Evolutionary conservation across 1,140 invertebrate genomes (phyloP).

Genomic region (Saccostrea echinata): DNA sequence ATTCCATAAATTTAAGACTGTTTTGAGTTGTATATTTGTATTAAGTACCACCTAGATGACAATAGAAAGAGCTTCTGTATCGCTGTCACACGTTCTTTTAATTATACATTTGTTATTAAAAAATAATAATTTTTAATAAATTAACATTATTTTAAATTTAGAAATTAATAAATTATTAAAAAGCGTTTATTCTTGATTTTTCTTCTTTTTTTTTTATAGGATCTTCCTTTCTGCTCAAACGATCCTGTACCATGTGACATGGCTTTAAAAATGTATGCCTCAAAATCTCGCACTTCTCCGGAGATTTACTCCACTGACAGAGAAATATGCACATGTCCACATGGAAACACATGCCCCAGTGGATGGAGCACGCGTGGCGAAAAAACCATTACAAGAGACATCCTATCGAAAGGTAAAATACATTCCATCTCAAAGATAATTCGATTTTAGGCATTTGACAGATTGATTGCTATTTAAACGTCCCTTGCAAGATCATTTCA

Average conservation of each 20-base stretch:
- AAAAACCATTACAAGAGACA: constrained; percentile 11
- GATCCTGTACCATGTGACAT: constrained; percentile 13
- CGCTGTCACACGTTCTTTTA: neutral
- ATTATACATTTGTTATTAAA: no score
- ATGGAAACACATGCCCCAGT: constrained; percentile 21
- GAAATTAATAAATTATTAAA: no score
- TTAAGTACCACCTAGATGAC: neutral
- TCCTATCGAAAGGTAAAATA: constrained; percentile 1
- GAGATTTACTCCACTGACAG: neutral
- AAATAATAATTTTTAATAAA: no score
- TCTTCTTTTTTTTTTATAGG: neutral
- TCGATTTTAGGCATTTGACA: no score
- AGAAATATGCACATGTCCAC: neutral
- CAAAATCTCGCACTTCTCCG: neutral
- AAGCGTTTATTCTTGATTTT: no score
- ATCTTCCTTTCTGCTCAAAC: neutral
- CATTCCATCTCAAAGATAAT: neutral
- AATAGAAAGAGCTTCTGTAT: neutral
- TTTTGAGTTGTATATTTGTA: neutral
- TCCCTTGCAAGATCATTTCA: no score
- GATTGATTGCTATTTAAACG: no score
- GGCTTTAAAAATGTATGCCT: constrained; percentile 8
- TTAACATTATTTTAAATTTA: no score
- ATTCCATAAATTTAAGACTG: neutral
- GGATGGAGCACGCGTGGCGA: neutral